Percentiles rank a stretch among this genome's conserved stretches.
Evolutionary conservation across 2,797 vertebrate genomes (phyloP).

Genomic region (Gouania willdenowi): DNA sequence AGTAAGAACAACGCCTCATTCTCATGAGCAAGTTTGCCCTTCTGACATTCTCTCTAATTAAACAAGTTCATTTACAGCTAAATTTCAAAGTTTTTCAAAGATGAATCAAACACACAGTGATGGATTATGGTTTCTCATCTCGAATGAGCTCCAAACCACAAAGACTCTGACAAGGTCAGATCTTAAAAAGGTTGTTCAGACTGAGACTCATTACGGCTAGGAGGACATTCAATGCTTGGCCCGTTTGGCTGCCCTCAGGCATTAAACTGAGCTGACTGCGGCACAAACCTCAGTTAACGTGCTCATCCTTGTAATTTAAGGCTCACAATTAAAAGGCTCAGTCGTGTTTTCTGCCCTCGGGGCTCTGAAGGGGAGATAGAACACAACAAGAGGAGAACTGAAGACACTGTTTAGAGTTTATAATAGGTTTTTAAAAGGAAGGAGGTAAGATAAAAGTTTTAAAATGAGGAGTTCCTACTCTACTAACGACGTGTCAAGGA

Average conservation of each 20-base stretch:
- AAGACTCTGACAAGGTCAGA: no score
- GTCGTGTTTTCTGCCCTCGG: constrained; percentile 10
- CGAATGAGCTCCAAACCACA: constrained; percentile 5
- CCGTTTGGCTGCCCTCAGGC: constrained; percentile 18
- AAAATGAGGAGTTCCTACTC: no score
- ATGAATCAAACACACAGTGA: not conserved
- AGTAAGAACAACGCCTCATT: no score
- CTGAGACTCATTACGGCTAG: constrained; percentile 7
- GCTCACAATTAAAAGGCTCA: constrained; percentile 30
- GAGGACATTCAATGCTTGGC: not conserved
- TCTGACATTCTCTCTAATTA: no score
- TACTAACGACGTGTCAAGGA: no score
- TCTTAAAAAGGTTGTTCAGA: constrained; percentile 3
- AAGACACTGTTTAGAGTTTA: no score
- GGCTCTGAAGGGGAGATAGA: constrained; percentile 7
- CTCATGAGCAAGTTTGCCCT: no score
- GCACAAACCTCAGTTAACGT: constrained; percentile 24
- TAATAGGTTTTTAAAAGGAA: no score
- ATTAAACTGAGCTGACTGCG: constrained; percentile 19
- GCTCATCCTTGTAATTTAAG: constrained; percentile 44
- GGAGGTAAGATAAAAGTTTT: no score
- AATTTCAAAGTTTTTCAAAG: no score
- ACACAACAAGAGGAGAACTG: not conserved
- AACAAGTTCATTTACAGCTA: no score
- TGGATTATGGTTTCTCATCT: constrained; percentile 2